These are phyloP conservation scores for Hydrozoanthus gracilis DNA, from an alignment of 92 coral and sea anemone genomes.

Conservation along the genomic window DNA sequence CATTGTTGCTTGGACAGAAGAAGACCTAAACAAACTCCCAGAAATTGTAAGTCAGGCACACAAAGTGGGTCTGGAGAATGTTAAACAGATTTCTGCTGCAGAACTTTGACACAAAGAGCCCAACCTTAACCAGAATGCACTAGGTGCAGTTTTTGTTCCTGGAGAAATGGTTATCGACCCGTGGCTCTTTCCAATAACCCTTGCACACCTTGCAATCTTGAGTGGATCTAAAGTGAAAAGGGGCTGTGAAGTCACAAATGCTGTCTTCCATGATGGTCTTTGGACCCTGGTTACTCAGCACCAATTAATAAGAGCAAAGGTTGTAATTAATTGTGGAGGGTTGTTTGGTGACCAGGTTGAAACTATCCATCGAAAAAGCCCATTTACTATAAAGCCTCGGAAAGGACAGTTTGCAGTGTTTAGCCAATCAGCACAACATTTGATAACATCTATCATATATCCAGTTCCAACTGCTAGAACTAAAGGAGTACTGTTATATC, in stretches of 20 bases:
- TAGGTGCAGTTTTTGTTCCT: constrained; percentile 77
- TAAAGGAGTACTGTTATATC: constrained; percentile 73
- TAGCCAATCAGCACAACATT: constrained; percentile 63
- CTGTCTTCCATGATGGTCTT: constrained; percentile 35
- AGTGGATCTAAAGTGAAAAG: constrained; percentile 58
- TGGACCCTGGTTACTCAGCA: constrained; percentile 69
- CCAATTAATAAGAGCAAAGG: constrained; percentile 61
- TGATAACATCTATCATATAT: constrained; percentile 70
- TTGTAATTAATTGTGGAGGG: constrained; percentile 84
- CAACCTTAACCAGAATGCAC: constrained; percentile 55
- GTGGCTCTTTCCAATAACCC: constrained; percentile 73
- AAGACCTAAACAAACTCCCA: constrained; percentile 68
- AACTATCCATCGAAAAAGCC: constrained; percentile 61
- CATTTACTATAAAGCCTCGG: constrained; percentile 82
- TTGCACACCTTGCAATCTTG: constrained; percentile 64
- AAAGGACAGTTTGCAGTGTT: constrained; percentile 86
- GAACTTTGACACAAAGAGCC: constrained; percentile 71
- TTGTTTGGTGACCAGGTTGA: constrained; percentile 79
- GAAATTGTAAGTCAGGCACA: constrained; percentile 55
- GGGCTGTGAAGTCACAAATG: constrained; percentile 63
- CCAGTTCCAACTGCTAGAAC: constrained; percentile 80
- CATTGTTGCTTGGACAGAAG: constrained; percentile 75
- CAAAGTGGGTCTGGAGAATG: constrained; percentile 62
- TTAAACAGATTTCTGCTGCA: constrained; percentile 52
- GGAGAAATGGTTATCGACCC: constrained; percentile 80